Evolutionary conservation across 2,113 vertebrate species (phyloP).

Genomic region (Ciconia maguari): DNA sequence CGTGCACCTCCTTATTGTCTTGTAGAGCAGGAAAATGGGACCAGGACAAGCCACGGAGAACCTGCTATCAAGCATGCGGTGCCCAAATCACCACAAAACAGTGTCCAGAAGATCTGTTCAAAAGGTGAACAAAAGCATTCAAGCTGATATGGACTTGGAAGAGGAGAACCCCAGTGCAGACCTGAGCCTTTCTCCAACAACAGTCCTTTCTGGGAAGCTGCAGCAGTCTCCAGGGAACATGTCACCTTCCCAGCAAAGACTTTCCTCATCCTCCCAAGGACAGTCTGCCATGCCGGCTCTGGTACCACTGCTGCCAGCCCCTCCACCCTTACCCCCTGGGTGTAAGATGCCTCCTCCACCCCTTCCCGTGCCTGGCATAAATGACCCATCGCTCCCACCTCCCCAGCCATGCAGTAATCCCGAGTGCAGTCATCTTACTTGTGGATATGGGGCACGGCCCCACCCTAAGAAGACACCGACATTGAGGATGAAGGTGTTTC

Average conservation of each 20-base stretch:
- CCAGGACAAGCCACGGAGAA: conserved; percentile 76
- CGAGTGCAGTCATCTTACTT: conserved; percentile 39
- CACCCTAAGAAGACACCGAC: conserved; percentile 68
- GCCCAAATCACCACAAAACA: conserved; percentile 11
- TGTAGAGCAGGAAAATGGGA: conserved; percentile 52
- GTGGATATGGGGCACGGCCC: conserved; percentile 14
- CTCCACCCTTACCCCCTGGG: background rate
- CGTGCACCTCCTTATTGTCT: background rate
- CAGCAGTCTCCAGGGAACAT: background rate
- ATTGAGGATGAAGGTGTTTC: conserved; percentile 88
- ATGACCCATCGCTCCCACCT: accelerated
- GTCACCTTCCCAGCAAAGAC: background rate
- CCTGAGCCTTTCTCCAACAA: background rate
- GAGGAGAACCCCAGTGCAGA: background rate
- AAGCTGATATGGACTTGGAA: conserved; percentile 62
- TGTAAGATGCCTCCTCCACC: background rate
- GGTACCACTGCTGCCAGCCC: background rate
- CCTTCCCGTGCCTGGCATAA: background rate
- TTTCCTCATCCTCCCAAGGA: background rate
- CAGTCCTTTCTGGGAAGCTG: background rate
- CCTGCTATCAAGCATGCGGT: conserved; percentile 67
- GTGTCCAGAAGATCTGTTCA: conserved; percentile 26
- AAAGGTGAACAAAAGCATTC: conserved; percentile 76
- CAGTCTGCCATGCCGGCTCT: background rate
- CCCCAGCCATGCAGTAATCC: conserved; percentile 31